Conservation (phyloP, 2,888 invertebrate species). For the Orthonychiurus folsomi region DNA sequence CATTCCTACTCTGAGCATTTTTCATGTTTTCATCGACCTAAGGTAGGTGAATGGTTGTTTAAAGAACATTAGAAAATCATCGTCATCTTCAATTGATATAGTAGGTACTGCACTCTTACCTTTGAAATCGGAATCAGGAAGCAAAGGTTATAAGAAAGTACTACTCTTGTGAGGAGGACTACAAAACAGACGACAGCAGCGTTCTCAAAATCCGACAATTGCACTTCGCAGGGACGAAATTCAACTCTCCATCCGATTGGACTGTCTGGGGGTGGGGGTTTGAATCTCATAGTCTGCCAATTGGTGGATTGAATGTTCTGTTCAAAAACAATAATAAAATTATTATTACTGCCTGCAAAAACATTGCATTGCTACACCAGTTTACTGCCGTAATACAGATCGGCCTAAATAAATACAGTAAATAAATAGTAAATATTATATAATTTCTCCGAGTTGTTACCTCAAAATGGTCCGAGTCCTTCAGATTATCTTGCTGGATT, state of each 20-base stretch:
- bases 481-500: slow-evolving; percentile 81
- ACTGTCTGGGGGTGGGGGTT: slow-evolving; percentile 92
- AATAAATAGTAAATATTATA: neutral
- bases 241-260: slow-evolving; percentile 99
- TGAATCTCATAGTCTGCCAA: slow-evolving; percentile 99
- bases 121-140: slow-evolving; percentile 96
- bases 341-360: neutral
- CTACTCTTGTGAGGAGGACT: slow-evolving; percentile 89
- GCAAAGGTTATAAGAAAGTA: slow-evolving; percentile 89
- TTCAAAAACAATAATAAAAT: too few species aligned
- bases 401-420: too few species aligned
- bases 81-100: neutral
- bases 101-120: slow-evolving; percentile 47
- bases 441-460: slow-evolving; percentile 46
- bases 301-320: slow-evolving; percentile 98
- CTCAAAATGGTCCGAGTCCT: slow-evolving; percentile 98
- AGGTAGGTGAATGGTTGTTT: slow-evolving; percentile 7
- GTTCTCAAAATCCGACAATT: slow-evolving; percentile 98
- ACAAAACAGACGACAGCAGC: slow-evolving; percentile 97
- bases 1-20: slow-evolving; percentile 83
- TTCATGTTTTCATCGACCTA: slow-evolving; percentile 94
- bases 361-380: too few species aligned
- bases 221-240: slow-evolving; percentile 96
- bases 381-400: too few species aligned
- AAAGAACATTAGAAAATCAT: slow-evolving; percentile 1